A percentile compares a stretch with the other conserved stretches of the same genome.
Conservation (phyloP, 2,888 invertebrate species). For the Patella caerulea region DNA sequence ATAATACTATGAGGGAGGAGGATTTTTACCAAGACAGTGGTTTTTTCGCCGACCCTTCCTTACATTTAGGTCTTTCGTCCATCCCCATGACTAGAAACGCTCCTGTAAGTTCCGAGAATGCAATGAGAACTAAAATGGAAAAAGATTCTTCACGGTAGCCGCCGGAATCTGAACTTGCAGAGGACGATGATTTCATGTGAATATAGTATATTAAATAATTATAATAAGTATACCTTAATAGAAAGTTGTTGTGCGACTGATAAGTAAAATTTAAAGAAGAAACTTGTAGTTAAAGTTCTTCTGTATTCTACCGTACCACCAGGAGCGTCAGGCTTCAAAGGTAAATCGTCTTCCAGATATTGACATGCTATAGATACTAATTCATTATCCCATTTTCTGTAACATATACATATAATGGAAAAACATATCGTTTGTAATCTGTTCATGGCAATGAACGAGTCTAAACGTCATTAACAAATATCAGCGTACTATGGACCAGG, state of each 20-base stretch:
- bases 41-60: too few relatives aligned
- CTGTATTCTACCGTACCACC: slow-evolving; percentile 88
- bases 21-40: too few relatives aligned
- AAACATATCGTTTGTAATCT: slow-evolving; percentile 1
- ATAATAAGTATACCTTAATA: background rate
- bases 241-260: slow-evolving; percentile 54
- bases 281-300: slow-evolving; percentile 79
- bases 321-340: slow-evolving; percentile 82
- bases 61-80: too few relatives aligned
- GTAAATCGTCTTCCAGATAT: slow-evolving; percentile 82
- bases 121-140: too few relatives aligned
- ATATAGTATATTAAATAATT: too few relatives aligned
- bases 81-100: too few relatives aligned
- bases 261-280: slow-evolving; percentile 75
- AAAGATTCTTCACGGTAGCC: too few relatives aligned
- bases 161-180: too few relatives aligned
- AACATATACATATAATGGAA: slow-evolving; percentile 32
- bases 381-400: slow-evolving; percentile 77
- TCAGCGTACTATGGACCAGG: background rate
- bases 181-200: too few relatives aligned
- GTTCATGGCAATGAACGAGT: background rate
- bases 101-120: too few relatives aligned
- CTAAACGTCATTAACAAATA: too few relatives aligned
- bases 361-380: slow-evolving; percentile 78
- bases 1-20: too few relatives aligned